Evolutionary conservation across 2,888 invertebrate species (phyloP).

Genomic region (Yponomeuta sedellus): DNA sequence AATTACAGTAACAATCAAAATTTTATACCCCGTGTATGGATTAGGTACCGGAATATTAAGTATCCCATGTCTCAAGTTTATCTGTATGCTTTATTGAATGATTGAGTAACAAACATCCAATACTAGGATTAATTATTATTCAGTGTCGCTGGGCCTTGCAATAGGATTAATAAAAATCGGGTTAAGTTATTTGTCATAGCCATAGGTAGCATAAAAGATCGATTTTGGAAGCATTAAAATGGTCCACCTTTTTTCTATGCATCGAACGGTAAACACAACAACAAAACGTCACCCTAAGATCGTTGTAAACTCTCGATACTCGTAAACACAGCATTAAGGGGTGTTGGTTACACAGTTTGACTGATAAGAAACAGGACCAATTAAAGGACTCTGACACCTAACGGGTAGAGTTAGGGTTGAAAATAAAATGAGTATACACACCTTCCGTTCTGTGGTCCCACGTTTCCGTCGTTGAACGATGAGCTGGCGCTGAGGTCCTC

Average conservation of each 20-base stretch:
- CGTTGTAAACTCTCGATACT: neutral
- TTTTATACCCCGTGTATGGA: no score
- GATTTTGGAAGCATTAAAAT: no score
- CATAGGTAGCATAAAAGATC: no score
- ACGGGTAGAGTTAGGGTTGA: neutral
- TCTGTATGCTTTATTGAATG: no score
- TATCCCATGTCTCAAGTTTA: no score
- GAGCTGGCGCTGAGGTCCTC: slow-evolving; percentile 89
- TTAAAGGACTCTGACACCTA: neutral
- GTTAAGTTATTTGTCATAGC: no score
- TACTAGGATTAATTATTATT: no score
- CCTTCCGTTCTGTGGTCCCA: slow-evolving; percentile 92
- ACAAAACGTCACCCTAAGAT: neutral
- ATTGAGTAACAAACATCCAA: no score
- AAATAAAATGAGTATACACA: slow-evolving; percentile 44
- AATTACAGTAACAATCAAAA: no score
- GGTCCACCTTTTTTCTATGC: neutral
- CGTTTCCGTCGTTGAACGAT: slow-evolving; percentile 88
- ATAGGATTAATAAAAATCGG: no score
- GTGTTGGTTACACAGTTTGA: neutral
- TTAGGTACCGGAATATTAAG: no score
- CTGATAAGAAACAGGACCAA: neutral
- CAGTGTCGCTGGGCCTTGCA: no score
- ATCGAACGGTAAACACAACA: neutral
- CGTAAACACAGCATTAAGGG: neutral